A percentile compares a stretch with the other conserved stretches of the same genome.
These are phyloP conservation scores for Steatornis caripensis DNA, from an alignment of 2,113 vertebrate species.

Conservation along the genomic window DNA sequence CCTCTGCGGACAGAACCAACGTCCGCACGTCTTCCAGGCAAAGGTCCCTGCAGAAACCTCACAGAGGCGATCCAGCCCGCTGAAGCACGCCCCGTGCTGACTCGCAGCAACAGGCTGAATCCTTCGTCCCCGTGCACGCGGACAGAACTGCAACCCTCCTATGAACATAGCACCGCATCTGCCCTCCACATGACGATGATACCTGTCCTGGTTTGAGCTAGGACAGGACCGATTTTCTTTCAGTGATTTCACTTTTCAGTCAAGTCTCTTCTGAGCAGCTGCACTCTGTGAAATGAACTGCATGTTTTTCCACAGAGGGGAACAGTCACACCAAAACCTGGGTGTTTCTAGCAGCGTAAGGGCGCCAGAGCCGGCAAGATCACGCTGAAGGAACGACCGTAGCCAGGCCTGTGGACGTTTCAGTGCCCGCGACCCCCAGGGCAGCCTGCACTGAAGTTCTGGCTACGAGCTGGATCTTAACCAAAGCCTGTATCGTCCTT, in stretches of 20 bases:
- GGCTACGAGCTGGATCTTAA: not conserved
- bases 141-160: not conserved
- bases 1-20: not conserved
- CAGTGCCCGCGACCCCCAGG: too few species aligned
- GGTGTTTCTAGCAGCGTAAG: not conserved
- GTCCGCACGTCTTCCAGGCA: not conserved
- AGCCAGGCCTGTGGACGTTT: not conserved
- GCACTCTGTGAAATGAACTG: too few species aligned
- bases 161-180: not conserved
- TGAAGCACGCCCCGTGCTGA: not conserved
- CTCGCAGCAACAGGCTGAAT: not conserved
- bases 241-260: too few species aligned
- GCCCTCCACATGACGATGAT: not conserved
- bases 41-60: not conserved
- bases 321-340: not conserved
- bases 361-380: not conserved
- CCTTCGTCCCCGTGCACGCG: not conserved
- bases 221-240: too few species aligned
- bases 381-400: not conserved
- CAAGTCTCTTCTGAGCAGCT: too few species aligned
- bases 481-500: not conserved
- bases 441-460: not conserved
- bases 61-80: fast-evolving
- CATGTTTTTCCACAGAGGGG: too few species aligned
- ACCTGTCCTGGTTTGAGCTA: too few species aligned